Evolutionary conservation across 2,888 invertebrate species (phyloP), one percentile per base, ranked within the genome.

Genomic region (Neelides folsomi): DNA sequence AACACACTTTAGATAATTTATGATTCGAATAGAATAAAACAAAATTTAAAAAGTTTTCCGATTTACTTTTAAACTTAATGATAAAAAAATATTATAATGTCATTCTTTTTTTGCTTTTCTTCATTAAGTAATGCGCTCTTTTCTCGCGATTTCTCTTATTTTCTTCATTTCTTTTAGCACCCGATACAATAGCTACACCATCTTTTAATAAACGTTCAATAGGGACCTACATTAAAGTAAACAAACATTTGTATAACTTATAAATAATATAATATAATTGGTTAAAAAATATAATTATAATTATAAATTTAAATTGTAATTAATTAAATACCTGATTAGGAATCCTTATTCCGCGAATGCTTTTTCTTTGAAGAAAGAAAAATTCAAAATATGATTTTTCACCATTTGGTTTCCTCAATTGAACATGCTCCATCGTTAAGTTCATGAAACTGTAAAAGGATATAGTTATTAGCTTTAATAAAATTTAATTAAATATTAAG

Each of bases 91-190:
- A 3, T 27, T 7, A 27, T 27, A 27, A 5, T 27, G 27, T 5
- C 27, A 27, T 27, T 7, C 27, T 27, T 48, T 44, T 35, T 16
- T 39, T 35, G 9, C 27, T n/a, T 20, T 42, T 36, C 15, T 44
- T 48, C 10, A 18, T 20, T 41, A 47, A 15, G n/a, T 46, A 20
- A 20, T 55, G 40, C 34, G 45, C 47, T 13, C 49, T 49, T 15
- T 40, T 45, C 18, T 49, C 35, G 37, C 46, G 45, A 1, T 27
- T 19, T 20, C 42, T 45, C 27, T 39, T 35, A 13, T 47, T 34
- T 39, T 55, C 55, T 39, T 52, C 45, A n/a, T 43, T 13, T n/a
- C 15, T n/a, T 39, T 52, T 55, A 4, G 27, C 49, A 20, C 55
- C 55, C 10, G 55, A 49, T 1, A 49, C 42, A 12, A 55, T 45